phyloP scores from a whole-genome alignment of 2,888 invertebrate genomes.

The Rhabditoides inermis region DNA sequence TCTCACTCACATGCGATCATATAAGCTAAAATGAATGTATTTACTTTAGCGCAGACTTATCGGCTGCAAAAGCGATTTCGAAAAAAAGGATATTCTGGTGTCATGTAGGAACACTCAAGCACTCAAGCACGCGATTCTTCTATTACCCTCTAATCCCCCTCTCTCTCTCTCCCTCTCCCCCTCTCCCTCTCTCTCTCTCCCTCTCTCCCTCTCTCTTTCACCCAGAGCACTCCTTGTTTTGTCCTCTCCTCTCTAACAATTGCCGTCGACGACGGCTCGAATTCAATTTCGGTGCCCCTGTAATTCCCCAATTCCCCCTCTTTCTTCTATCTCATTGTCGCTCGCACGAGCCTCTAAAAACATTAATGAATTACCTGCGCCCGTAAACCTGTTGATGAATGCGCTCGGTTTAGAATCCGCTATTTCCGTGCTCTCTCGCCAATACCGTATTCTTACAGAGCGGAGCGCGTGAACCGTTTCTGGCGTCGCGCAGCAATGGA shows the following conservation, averaged over 20 bases:
- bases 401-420: neutral
- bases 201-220: slow-evolving; percentile 1
- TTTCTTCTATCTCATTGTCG: neutral
- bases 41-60: too few species aligned
- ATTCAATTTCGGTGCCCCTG: too few species aligned
- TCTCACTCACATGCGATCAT: too few species aligned
- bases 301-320: too few species aligned
- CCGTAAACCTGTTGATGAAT: neutral
- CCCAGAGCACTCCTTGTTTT: neutral
- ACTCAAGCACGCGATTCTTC: too few species aligned
- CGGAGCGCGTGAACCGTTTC: slow-evolving; percentile 14
- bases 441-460: slow-evolving; percentile 8
- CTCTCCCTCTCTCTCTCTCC: slow-evolving; percentile 1
- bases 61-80: too few species aligned
- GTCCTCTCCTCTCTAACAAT: too few species aligned
- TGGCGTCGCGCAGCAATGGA: slow-evolving; percentile 28
- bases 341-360: neutral
- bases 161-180: neutral
- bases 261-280: too few species aligned
- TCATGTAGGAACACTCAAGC: too few species aligned
- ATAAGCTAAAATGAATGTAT: too few species aligned
- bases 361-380: neutral
- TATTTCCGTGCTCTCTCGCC: neutral
- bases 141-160: too few species aligned
- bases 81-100: too few species aligned